Conservation (phyloP, 2,113 vertebrate genomes). For the Cyanoramphus novaezelandiae region DNA sequence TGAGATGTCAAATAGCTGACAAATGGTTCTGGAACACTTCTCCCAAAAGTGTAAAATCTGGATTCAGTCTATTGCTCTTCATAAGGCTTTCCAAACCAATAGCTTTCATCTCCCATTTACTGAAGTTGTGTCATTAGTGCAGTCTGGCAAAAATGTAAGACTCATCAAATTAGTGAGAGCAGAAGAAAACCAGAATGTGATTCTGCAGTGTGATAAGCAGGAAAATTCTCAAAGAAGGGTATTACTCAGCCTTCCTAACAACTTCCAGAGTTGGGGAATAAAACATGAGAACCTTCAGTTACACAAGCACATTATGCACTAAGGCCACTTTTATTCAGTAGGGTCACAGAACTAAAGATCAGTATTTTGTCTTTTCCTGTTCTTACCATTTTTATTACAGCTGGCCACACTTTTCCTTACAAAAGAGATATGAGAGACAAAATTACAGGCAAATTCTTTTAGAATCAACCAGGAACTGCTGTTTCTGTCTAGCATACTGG, state of each 20-base stretch:
- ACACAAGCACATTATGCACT: background rate
- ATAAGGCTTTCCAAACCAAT: background rate
- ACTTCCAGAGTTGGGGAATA: background rate
- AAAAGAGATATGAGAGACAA: background rate
- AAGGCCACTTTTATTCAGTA: background rate
- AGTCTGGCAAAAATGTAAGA: background rate
- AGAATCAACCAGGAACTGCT: background rate
- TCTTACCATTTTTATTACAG: background rate
- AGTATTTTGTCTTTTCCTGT: rapidly evolving
- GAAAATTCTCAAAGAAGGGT: background rate
- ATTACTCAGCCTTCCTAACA: background rate
- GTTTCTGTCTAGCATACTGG: rapidly evolving
- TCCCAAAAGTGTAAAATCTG: background rate
- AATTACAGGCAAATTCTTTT: background rate
- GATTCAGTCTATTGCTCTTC: background rate
- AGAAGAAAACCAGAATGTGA: background rate
- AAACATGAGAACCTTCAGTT: background rate
- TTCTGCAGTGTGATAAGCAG: background rate
- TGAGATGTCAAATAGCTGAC: background rate
- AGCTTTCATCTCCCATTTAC: background rate
- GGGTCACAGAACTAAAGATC: background rate
- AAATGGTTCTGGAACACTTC: background rate
- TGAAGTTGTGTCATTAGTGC: background rate
- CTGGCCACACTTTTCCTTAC: background rate
- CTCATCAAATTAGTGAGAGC: background rate